Evolutionary conservation across 2,888 invertebrate species (phyloP), one percentile per base, ranked within the genome.

Genomic region (Lasioglossum villosulum): DNA sequence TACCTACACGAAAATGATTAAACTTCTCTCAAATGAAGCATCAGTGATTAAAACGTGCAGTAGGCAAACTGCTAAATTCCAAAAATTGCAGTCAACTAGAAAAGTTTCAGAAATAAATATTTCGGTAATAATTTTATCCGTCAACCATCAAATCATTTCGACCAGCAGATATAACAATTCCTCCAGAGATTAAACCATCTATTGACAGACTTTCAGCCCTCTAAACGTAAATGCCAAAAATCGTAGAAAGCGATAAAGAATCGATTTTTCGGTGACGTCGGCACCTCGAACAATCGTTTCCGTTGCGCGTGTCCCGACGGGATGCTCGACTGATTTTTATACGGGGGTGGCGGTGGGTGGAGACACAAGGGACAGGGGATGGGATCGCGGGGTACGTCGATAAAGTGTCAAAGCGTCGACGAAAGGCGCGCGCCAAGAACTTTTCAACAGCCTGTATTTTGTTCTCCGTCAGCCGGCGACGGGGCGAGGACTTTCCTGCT

Each of bases 391-490:
- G 34, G 66, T n/a, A 80, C 80, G 88, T 89, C 90, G 88, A 89
- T 89, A 89, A 89, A 89, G 89, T 86, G 88, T 89, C 88, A 82
- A 80, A 86, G 85, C 84, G 82, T 77, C 82, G 83, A 75, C 76
- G 80, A 71, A 83, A 84, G 83, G 83, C 84, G 84, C 86, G 87
- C 86, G 66, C 34, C 91, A 88, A 87, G 82, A 90, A 89, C 84
- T 90, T 90, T 88, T 87, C 88, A 84, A 86, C 86, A 84, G 84
- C 82, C 87, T 85, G 89, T 90, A 90, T 91, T 90, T 91, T 88
- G 88, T 89, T 89, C 86, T 72, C 81, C 78, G 87, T 90, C 89
- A 88, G 87, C 84, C 74, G 19, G 52, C 14, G 34, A 66, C 59
- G 14, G 59, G n/a, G 59, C n/a, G 59, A 63, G 59, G 77, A 80